Evolutionary conservation across 2,888 invertebrate species (phyloP).

Genomic region (Clusia tigrina): DNA sequence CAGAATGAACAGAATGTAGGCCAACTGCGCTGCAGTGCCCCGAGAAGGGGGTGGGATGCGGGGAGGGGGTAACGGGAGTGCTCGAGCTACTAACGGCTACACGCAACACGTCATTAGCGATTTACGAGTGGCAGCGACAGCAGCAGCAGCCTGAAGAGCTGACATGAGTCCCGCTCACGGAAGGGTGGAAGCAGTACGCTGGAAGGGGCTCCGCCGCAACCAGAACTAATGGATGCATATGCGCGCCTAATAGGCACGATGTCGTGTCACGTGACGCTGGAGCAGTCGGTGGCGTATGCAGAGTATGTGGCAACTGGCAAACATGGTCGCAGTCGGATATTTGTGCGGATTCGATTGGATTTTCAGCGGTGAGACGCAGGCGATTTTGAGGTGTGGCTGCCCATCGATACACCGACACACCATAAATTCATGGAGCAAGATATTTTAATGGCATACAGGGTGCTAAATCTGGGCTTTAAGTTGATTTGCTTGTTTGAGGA

Average conservation of each 20-base stretch:
- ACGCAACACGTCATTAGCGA: neutral
- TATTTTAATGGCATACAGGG: too few species aligned
- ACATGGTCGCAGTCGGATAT: neutral
- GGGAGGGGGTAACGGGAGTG: neutral
- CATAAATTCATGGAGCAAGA: too few species aligned
- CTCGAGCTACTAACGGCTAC: neutral
- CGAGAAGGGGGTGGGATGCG: neutral
- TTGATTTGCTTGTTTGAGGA: too few species aligned
- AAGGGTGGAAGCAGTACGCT: neutral
- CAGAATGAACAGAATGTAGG: too few species aligned
- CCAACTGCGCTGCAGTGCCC: neutral
- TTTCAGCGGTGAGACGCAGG: neutral
- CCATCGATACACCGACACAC: too few species aligned
- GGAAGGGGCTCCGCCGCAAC: neutral
- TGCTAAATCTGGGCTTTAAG: too few species aligned
- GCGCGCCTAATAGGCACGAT: neutral
- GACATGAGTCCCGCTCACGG: neutral
- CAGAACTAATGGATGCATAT: conserved; percentile 5
- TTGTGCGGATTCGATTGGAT: neutral
- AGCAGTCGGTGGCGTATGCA: neutral
- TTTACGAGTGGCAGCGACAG: neutral
- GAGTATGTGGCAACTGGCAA: neutral
- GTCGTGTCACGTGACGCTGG: neutral
- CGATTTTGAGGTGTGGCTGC: too few species aligned
- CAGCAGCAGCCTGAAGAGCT: neutral